Percentiles rank a stretch among this genome's conserved stretches.
Evolutionary conservation across 2,888 invertebrate genomes (phyloP).

Genomic region (Heliconius hortense): DNA sequence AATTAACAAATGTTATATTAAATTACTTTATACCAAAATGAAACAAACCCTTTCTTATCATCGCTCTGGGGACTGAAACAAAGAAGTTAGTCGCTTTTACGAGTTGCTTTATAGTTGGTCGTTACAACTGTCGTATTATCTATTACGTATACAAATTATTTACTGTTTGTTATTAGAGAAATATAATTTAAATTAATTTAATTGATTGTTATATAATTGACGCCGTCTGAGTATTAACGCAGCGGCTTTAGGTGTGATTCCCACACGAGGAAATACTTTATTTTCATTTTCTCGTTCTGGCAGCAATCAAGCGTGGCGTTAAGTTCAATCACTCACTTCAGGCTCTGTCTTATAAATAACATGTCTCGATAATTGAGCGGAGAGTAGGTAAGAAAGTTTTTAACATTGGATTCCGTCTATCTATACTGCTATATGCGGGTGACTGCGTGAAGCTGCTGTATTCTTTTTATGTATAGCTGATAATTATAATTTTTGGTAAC

Average conservation of each 20-base stretch:
- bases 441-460: no score
- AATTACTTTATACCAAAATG: slow-evolving; percentile 30
- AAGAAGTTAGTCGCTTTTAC: slow-evolving; percentile 54
- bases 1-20: slow-evolving; percentile 24
- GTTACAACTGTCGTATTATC: slow-evolving; percentile 48
- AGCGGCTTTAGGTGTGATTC: no score
- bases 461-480: not conserved
- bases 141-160: not conserved
- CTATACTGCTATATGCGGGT: no score
- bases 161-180: not conserved
- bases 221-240: no score
- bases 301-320: no score
- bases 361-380: not conserved
- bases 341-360: no score
- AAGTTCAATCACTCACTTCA: no score
- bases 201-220: no score
- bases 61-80: slow-evolving; percentile 52
- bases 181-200: not conserved
- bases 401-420: no score
- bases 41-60: slow-evolving; percentile 54
- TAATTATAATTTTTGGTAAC: no score
- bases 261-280: no score
- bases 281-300: no score
- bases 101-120: slow-evolving; percentile 49
- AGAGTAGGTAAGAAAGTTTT: not conserved